A percentile compares a stretch with the other conserved stretches of the same genome.
Evolutionary conservation across 2,113 vertebrate genomes (phyloP).

Genomic region (Protomyctophum bolini): DNA sequence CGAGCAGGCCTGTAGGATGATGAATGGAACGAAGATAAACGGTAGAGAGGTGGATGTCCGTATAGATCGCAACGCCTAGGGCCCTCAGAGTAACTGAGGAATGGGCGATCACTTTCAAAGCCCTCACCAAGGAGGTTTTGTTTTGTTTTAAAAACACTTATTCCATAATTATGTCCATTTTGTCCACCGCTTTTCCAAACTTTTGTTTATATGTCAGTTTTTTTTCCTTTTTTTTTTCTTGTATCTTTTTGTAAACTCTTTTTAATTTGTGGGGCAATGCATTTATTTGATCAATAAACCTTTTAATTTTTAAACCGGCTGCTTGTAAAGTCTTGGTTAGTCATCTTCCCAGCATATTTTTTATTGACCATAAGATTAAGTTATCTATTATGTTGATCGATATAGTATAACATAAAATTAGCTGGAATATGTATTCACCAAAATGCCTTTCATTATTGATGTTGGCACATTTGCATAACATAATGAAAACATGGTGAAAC

Average conservation of each 20-base stretch:
- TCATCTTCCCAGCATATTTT: background rate
- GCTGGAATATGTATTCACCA: too few species aligned
- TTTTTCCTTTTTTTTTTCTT: slow-evolving; percentile 57
- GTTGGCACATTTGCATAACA: too few species aligned
- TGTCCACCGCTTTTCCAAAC: slow-evolving; percentile 73
- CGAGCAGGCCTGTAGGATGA: slow-evolving; percentile 94
- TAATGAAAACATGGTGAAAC: too few species aligned
- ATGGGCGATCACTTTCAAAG: slow-evolving; percentile 68
- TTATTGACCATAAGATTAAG: too few species aligned
- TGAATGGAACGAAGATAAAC: slow-evolving; percentile 98
- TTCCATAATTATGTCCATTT: slow-evolving; percentile 74
- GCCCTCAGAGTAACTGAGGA: slow-evolving; percentile 42
- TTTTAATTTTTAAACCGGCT: slow-evolving; percentile 85
- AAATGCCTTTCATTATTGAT: too few species aligned
- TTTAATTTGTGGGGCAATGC: slow-evolving; percentile 85
- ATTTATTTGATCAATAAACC: slow-evolving; percentile 95
- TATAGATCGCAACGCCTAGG: slow-evolving; percentile 92
- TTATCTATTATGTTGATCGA: too few species aligned
- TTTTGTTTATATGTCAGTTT: slow-evolving; percentile 84
- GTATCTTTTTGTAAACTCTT: slow-evolving; percentile 90
- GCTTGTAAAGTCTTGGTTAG: slow-evolving; percentile 37
- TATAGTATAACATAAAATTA: too few species aligned
- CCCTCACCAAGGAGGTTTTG: slow-evolving; percentile 82
- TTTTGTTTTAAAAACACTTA: slow-evolving; percentile 92
- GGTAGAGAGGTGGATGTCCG: slow-evolving; percentile 98